Evolutionary conservation across 2,797 vertebrate species (phyloP), one percentile per base, ranked within the genome.

Genomic region (Eidolon dupreanum): DNA sequence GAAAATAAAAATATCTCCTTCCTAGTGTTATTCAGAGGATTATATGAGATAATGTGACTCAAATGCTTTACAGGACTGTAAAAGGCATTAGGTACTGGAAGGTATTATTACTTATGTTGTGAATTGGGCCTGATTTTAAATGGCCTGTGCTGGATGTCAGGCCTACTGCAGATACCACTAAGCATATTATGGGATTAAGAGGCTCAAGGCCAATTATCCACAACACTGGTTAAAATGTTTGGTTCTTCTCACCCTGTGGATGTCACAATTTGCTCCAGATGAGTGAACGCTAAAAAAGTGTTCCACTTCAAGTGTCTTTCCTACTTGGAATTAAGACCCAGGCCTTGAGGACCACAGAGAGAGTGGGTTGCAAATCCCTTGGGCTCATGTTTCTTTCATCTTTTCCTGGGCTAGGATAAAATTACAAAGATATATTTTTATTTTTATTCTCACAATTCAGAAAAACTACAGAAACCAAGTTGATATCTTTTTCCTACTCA

Each of bases 191-290:
- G 36, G 85, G 81, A 97, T 96, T 96, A 97, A 16, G 78, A 61
- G 73, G 51, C 81, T 96, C 82, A 96, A 70, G 90, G 75, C 92
- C 92, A 96, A 88, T 96, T 93, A 96, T 78, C 24, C 91, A 94
- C 77, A 88, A 88, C 85, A 89, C 75, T 93, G 53, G 41, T 74
- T 96, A 92, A 81, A 94, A 75, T 51, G 24, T 73, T 93, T 66
- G 61, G 26, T 74, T 82, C 92, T 85, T 57, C 53, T 36, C 71
- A 87, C 15, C 17, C 84, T 10, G 1, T n/a, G 46, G 71, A 53
- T 93, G 82, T 68, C 82, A 85, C 93, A 78, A 71, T 97, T 96
- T 96, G 90, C 86, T 90, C 75, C 82, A 88, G 84, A 94, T 90
- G 59, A 95, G 46, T 83, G 71, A 84, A 73, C 19, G 51, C 5